Base-by-base conservation (phyloP, 2,797 vertebrate species). In the Ctenochaetus hawaiiensis region DNA sequence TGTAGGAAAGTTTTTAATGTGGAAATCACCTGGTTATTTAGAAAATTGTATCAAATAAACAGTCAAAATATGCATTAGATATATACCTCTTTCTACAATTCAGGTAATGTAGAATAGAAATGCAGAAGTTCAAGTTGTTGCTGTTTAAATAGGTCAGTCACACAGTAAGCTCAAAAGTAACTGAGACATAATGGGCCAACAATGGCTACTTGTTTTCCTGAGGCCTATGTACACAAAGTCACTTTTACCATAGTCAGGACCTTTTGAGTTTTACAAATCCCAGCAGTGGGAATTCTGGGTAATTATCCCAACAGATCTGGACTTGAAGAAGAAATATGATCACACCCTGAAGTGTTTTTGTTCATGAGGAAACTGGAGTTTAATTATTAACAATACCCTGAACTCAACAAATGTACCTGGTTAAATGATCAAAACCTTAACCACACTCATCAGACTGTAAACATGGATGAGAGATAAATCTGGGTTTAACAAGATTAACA, bases 101-200 rank as follows among this genome's bases (percentile, higher is more conserved):
- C 44, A 57, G 23, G 13, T 58, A 69, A 59, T 22, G 30, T 53
- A 44, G 5, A 54, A 41, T 23, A 58, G 37, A 67, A 51, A 70
- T 2, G 5, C 45, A 12, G n/a, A 56, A 41, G 13, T 45, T 63
- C 39, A 41, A n/a, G 30, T 56, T 69, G 54, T 22, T 60, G 22
- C 41, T 79, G 22, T 59, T 48, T 22, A 39, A 60, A 45, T 48
- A 2, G 5, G 47, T 43, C 69, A 67, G 14, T 49, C 34, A n/a
- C 49, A 49, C 67, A 72, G 48, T 26, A 4, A 67, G 62, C 37
- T 22, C 0, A 12, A 70, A 48, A 75, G 73, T 68, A 48, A 73
- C 37, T 13, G 17, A 79, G 22, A 76, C 52, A 63, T 67, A 6
- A 67, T 64, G 51, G 8, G 78, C 58, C 56, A 63, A 54, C 47